Conservation (phyloP, 1,140 invertebrate genomes). For the Triops cancriformis region DNA sequence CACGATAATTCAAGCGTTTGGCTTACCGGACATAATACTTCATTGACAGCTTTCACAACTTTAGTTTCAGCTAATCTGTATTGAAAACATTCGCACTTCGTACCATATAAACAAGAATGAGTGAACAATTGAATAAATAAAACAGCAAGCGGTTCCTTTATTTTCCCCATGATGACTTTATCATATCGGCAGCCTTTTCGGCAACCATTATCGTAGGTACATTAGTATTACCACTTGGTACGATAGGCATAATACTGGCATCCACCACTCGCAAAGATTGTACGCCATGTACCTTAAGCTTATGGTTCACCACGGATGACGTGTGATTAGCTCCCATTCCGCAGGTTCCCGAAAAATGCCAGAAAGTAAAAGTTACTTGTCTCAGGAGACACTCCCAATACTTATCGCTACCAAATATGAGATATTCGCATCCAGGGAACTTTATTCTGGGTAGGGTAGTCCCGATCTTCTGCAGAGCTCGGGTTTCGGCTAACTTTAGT, state of each 20-base stretch:
- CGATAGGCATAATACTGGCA: conserved; percentile 60
- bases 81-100: too few species aligned
- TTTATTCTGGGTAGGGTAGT: conserved; percentile 48
- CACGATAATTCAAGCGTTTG: too few species aligned
- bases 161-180: conserved; percentile 61
- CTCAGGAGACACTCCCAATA: conserved; percentile 67
- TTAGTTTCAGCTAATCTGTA: too few species aligned
- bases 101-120: too few species aligned
- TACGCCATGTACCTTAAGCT: conserved; percentile 52
- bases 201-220: conserved; percentile 73
- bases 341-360: conserved; percentile 60
- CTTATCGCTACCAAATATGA: conserved; percentile 49
- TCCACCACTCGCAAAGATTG: conserved; percentile 54
- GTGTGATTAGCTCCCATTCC: conserved; percentile 63
- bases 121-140: too few species aligned
- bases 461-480: conserved; percentile 46
- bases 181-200: conserved; percentile 71
- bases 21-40: too few species aligned
- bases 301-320: conserved; percentile 57
- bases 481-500: conserved; percentile 50
- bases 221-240: conserved; percentile 59
- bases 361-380: conserved; percentile 32
- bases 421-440: conserved; percentile 49
- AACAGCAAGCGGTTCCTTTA: too few species aligned
- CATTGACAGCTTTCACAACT: too few species aligned